Percentiles rank a stretch among this genome's conserved stretches.
These are phyloP conservation scores for Lepus timidus DNA, from an alignment of 2,113 vertebrate genomes.

Conservation along the genomic window DNA sequence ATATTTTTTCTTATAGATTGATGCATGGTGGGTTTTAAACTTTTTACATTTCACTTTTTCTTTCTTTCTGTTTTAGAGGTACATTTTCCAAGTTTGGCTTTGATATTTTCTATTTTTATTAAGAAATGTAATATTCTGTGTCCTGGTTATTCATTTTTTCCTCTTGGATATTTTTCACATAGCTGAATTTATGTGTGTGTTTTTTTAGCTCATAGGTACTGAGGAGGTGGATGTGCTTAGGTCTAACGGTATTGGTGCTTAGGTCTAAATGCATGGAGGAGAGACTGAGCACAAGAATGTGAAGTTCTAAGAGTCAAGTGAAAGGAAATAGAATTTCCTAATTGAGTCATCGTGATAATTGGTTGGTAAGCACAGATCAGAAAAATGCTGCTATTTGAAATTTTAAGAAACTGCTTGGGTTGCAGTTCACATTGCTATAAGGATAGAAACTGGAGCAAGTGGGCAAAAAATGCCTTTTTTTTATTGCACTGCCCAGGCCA, in stretches of 20 bases:
- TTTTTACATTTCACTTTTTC: background rate
- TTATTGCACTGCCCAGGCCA: background rate
- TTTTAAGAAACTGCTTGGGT: background rate
- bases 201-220: background rate
- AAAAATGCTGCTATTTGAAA: constrained; percentile 8
- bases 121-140: background rate
- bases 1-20: constrained; percentile 5
- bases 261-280: background rate
- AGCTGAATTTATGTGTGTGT: background rate
- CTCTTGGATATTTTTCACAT: constrained; percentile 47
- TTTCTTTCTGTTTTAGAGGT: constrained; percentile 9
- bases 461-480: constrained; percentile 21
- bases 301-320: background rate
- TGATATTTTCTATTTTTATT: constrained; percentile 33
- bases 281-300: background rate
- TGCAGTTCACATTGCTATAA: constrained; percentile 9
- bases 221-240: background rate
- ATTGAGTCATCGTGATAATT: background rate
- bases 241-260: background rate
- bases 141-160: background rate
- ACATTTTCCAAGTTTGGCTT: constrained; percentile 14
- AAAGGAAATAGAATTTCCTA: background rate
- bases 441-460: background rate
- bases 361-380: background rate
- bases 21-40: background rate